Conservation (phyloP, 2,888 invertebrate species). For the Limnephilus lunatus region DNA sequence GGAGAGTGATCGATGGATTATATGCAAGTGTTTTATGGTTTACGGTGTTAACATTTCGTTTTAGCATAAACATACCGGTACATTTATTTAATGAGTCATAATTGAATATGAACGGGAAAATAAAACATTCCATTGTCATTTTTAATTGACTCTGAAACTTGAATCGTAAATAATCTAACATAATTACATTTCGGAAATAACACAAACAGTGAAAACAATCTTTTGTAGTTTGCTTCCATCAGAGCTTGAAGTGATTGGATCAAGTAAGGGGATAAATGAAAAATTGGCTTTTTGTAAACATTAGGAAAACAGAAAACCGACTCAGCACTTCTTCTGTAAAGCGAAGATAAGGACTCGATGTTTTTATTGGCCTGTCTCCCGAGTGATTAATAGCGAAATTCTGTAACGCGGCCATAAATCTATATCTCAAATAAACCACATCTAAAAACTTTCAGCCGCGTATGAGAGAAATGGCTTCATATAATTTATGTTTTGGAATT, state of each 20-base stretch:
- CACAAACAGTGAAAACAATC: not conserved
- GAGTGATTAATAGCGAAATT: conserved; percentile 2
- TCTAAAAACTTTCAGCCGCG: not conserved
- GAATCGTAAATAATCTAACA: not conserved
- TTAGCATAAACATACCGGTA: not conserved
- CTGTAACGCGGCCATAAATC: not conserved
- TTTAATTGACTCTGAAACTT: not conserved
- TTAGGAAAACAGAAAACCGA: not conserved
- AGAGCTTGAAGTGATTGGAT: not conserved
- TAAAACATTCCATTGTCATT: not conserved
- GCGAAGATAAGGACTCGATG: not conserved
- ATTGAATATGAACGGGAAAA: not conserved
- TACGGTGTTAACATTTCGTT: not conserved
- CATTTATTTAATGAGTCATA: not conserved
- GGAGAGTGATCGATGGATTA: conserved; percentile 14
- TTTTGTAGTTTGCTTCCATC: not conserved
- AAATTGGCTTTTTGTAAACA: conserved; percentile 6
- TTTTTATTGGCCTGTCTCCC: not conserved
- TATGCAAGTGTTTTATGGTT: not conserved
- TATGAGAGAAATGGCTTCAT: not conserved
- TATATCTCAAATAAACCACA: not conserved
- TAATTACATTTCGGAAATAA: not conserved
- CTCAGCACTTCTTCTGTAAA: conserved; percentile 6
- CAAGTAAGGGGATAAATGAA: not conserved
- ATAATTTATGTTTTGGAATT: too few species aligned